Evolutionary conservation across 2,797 vertebrate species (phyloP), one percentile per base, ranked within the genome.

Genomic region (Florisuga fusca): DNA sequence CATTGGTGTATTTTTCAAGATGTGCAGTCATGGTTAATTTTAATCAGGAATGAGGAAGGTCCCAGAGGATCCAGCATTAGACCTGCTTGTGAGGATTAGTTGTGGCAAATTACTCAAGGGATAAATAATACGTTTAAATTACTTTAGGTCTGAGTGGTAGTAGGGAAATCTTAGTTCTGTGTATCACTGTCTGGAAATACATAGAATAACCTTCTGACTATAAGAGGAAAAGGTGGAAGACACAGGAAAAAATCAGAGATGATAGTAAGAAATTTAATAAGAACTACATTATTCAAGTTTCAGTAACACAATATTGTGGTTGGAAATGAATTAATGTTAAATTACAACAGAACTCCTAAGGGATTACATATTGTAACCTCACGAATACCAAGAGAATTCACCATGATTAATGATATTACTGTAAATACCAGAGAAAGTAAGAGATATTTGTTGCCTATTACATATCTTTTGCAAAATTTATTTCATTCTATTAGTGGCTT

Each of bases 41-140:
- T 94, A 96, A 97, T 94, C 83, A 94, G 93, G 97, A 97, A 83
- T 62, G n/a, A 96, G 68, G 69, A 83, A 84, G 64, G 83, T 97
- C 89, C 73, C 95, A 82, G 71, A 95, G 93, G 92, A 97, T 68
- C 27, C 71, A 74, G 72, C 74, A 46, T 94, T 95, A 96, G 84
- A 93, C 93, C 75, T 96, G 72, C 91, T 87, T 94, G 71, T 77
- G 59, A 80, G 78, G 90, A 96, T 97, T 96, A 93, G 85, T 80
- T 96, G 85, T 68, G 84, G 96, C 76, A 97, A 97, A 96, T 97
- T 89, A 96, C 89, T 89, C 63, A 19, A 83, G 84, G 69, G 63
- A 86, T 86, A 96, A 93, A 95, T 78, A 78, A 92, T 90, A 74
- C 50, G 89, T 95, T 95, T 85, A 93, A 95, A 97, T 96, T 93